Percentiles rank a stretch among this genome's conserved stretches.
Evolutionary conservation across 2,113 vertebrate genomes (phyloP).

Genomic region (Gymnorhina tibicen): DNA sequence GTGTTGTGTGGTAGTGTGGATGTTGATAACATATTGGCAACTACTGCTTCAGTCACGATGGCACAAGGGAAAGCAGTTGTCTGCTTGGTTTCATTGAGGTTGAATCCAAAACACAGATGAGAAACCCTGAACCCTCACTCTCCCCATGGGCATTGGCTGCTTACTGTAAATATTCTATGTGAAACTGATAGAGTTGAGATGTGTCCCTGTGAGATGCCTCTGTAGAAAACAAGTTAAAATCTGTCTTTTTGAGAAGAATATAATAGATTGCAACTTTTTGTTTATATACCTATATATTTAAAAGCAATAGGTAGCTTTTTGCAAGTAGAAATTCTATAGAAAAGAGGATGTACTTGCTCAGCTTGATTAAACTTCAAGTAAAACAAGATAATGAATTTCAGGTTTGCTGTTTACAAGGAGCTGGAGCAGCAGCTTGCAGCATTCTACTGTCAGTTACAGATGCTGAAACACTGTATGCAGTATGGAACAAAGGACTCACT

Average conservation of each 20-base stretch:
- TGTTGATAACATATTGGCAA: not conserved
- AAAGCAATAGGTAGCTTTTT: not conserved
- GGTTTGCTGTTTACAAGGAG: not conserved
- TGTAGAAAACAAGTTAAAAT: constrained; percentile 42
- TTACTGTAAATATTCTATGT: not conserved
- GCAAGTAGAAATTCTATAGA: not conserved
- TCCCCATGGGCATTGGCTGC: not conserved
- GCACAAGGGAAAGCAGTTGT: not conserved
- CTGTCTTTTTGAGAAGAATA: not conserved
- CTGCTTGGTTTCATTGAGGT: not conserved
- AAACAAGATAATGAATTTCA: not conserved
- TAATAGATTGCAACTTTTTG: not conserved
- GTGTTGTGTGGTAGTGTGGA: not conserved
- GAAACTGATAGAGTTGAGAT: not conserved
- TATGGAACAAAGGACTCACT: not conserved
- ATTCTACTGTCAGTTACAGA: not conserved
- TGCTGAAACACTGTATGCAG: not conserved
- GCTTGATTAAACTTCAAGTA: not conserved
- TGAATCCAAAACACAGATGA: not conserved
- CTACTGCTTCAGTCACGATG: not conserved
- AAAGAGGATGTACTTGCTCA: not conserved
- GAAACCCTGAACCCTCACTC: not conserved
- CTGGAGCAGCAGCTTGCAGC: not conserved
- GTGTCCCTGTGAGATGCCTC: not conserved
- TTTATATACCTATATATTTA: not conserved